Evolutionary conservation across 2,113 vertebrate genomes (phyloP).

Genomic region (Daubentonia madagascariensis): DNA sequence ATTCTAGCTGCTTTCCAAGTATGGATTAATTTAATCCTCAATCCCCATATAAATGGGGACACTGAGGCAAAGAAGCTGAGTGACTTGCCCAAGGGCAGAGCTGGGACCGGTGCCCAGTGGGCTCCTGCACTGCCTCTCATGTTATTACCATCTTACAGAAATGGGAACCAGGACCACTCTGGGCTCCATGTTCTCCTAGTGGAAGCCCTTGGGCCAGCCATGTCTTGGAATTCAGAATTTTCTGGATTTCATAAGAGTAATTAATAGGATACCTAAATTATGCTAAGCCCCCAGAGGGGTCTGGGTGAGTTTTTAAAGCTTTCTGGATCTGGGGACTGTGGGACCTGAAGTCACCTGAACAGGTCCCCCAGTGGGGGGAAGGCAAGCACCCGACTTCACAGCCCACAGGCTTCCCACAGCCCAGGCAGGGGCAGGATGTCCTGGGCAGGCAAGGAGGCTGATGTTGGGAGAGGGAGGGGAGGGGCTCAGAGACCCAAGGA

Average conservation of each 20-base stretch:
- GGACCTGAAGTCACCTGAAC: not conserved
- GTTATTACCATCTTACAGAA: not conserved
- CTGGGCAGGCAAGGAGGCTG: not conserved
- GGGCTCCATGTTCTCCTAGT: not conserved
- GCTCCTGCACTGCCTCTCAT: fast-evolving
- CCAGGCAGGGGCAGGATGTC: too few species aligned
- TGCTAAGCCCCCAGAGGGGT: not conserved
- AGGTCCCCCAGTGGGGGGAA: not conserved
- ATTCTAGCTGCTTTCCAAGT: not conserved
- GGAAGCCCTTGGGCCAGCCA: not conserved
- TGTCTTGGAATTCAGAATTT: not conserved
- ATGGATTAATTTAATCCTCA: not conserved
- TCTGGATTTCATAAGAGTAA: not conserved
- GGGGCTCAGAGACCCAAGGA: not conserved
- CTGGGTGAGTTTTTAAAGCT: not conserved
- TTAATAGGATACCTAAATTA: fast-evolving
- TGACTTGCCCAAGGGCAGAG: not conserved
- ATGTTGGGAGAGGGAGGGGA: fast-evolving
- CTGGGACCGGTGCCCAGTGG: not conserved
- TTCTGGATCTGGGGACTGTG: not conserved
- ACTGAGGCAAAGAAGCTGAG: not conserved
- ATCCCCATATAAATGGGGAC: not conserved
- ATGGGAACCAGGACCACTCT: fast-evolving
- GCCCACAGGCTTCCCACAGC: fast-evolving
- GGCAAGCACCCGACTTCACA: not conserved